A percentile compares a stretch with the other conserved stretches of the same genome.
Conservation (phyloP, 2,797 vertebrate species). For the Salarias fasciatus region DNA sequence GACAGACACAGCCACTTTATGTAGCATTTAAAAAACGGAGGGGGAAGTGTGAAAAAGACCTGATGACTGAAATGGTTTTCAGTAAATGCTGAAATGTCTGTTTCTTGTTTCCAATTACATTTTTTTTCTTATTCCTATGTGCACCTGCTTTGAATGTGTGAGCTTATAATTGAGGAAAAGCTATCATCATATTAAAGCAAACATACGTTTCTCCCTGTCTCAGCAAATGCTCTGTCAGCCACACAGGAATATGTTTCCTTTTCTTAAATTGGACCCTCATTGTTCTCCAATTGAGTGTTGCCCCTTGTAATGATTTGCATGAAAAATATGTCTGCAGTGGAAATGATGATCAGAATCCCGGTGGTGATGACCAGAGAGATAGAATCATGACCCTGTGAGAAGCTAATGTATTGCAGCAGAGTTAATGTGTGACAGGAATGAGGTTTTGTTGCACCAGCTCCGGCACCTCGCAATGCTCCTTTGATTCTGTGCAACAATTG, state of each 20-base stretch:
- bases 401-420: constrained; percentile 81
- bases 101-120: constrained; percentile 29
- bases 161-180: constrained; percentile 60
- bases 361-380: constrained; percentile 76
- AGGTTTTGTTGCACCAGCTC: constrained; percentile 66
- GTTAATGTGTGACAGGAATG: constrained; percentile 77
- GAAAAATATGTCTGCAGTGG: constrained; percentile 74
- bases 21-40: constrained; percentile 45
- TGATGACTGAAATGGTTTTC: constrained; percentile 23
- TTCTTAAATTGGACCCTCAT: constrained; percentile 67
- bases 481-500: constrained; percentile 74
- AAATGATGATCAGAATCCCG: constrained; percentile 77
- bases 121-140: neutral
- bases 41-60: constrained; percentile 22
- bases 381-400: constrained; percentile 75
- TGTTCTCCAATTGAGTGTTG: constrained; percentile 63
- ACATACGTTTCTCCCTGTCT: constrained; percentile 53
- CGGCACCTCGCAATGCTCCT: constrained; percentile 47
- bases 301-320: constrained; percentile 70
- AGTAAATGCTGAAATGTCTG: constrained; percentile 36
- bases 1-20: constrained; percentile 25
- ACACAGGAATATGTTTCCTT: constrained; percentile 59
- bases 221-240: constrained; percentile 72
- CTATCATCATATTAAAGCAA: constrained; percentile 49
- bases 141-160: constrained; percentile 34